Evolutionary conservation across 2,888 invertebrate genomes (phyloP).

Genomic region (Ctenicera cuprea): DNA sequence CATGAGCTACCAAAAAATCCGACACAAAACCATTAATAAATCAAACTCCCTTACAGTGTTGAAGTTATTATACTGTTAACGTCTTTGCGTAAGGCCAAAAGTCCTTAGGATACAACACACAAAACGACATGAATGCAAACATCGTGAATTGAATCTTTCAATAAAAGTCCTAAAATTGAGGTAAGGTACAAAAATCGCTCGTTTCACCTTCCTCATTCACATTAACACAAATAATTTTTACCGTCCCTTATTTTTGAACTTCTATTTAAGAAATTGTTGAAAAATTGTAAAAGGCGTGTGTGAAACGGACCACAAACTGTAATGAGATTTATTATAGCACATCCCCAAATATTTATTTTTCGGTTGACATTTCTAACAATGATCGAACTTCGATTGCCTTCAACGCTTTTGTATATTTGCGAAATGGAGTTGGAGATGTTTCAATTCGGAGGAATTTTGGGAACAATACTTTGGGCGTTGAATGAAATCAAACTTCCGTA

Average conservation of each 20-base stretch:
- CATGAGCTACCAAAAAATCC: conserved; percentile 53
- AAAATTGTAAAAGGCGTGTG: conserved; percentile 58
- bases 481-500: conserved; percentile 15
- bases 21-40: conserved; percentile 55
- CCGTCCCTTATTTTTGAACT: conserved; percentile 24
- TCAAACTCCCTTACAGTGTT: conserved; percentile 52
- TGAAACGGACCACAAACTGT: conserved; percentile 65
- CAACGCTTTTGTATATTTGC: conserved; percentile 29
- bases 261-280: conserved; percentile 43
- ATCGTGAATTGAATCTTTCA: conserved; percentile 38
- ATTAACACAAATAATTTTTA: conserved; percentile 19
- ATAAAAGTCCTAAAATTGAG: conserved; percentile 23
- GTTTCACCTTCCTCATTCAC: neutral
- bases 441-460: conserved; percentile 14
- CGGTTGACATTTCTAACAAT: conserved; percentile 59
- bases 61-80: conserved; percentile 55
- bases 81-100: conserved; percentile 45
- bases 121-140: conserved; percentile 47
- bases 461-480: neutral
- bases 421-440: conserved; percentile 1
- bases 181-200: conserved; percentile 19
- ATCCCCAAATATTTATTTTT: conserved; percentile 65
- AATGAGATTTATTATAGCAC: conserved; percentile 65
- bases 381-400: conserved; percentile 47
- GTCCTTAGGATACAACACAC: conserved; percentile 40